phyloP scores from a whole-genome alignment of 2,888 invertebrate genomes.

The Hypercompe scribonia region DNA sequence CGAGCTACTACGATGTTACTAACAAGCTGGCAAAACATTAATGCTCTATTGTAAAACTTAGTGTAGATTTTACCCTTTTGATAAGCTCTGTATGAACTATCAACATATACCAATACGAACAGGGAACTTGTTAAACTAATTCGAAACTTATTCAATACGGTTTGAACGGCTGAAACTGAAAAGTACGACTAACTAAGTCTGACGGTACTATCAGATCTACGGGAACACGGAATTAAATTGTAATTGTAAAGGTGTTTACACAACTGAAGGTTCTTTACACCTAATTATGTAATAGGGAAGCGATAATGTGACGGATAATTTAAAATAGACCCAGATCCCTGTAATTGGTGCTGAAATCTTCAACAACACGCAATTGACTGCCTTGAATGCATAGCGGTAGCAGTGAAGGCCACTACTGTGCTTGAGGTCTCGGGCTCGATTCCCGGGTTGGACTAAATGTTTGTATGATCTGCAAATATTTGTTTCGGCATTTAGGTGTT shows the following conservation, averaged over 20 bases:
- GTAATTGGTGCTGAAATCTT: too few species aligned
- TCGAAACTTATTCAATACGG: slow-evolving; percentile 39
- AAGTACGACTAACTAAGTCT: slow-evolving; percentile 23
- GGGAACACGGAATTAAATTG: slow-evolving; percentile 38
- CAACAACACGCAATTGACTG: too few species aligned
- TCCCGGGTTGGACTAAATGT: too few species aligned
- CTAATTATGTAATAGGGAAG: background rate
- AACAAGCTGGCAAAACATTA: slow-evolving; percentile 14
- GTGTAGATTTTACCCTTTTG: slow-evolving; percentile 12
- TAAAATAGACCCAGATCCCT: too few species aligned
- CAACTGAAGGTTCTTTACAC: background rate
- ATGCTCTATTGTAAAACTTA: slow-evolving; percentile 13
- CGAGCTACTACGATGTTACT: slow-evolving; percentile 1
- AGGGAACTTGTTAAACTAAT: slow-evolving; percentile 28
- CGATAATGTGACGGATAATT: background rate
- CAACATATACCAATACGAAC: slow-evolving; percentile 11
- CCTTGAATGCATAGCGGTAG: too few species aligned
- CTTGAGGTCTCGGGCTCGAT: too few species aligned
- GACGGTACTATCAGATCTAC: slow-evolving; percentile 29
- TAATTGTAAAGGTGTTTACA: slow-evolving; percentile 34
- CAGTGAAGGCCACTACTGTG: too few species aligned
- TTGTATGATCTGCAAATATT: too few species aligned
- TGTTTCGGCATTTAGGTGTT: too few species aligned
- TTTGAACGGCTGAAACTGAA: slow-evolving; percentile 33
- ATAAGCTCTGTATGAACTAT: slow-evolving; percentile 12